Evolutionary conservation across 1,140 invertebrate species (phyloP), one percentile per base, ranked within the genome.

Genomic region (Neelides sp.): DNA sequence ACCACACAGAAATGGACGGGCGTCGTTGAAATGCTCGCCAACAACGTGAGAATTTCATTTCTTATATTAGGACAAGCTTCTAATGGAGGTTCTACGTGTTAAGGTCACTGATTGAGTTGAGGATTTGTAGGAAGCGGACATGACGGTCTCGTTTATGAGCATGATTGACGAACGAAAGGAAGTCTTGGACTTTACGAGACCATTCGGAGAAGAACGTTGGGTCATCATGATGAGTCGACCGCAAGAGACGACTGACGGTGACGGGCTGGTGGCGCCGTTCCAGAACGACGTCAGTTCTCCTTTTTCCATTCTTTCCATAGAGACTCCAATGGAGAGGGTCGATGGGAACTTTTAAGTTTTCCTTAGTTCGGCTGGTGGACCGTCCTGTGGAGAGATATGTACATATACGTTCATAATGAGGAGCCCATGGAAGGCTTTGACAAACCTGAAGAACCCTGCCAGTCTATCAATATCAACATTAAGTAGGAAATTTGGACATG

Each of bases 261-360:
- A 83, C 1, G 85, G 85, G 24, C 69, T 90, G 4, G 64, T 87
- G 20, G 84, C 83, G 8, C 85, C 85, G 0, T 89, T 89, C 59
- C 77, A 78, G 36, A 69, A 66, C 7, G 71, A 75, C 44, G 69
- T 69, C 55, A 54, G 37, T 44, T 17, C 37, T 43, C 15, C n/a
- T 47, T 42, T 23, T 8, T 42, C 2, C 15, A 37, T 17, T 28
- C 12, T 45, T 45, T 30, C 23, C 20, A 37, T 23, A 24, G 4
- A 15, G 2, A 36, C 17, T n/a, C n/a, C n/a, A n/a, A n/a, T n/a
- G n/a, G n/a, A n/a, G n/a, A n/a, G n/a, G n/a, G n/a, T n/a, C n/a
- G n/a, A n/a, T n/a, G n/a, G n/a, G n/a, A n/a, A n/a, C n/a, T n/a
- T n/a, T n/a, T n/a, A n/a, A n/a, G n/a, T n/a, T n/a, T n/a, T n/a